Base-by-base conservation (phyloP, 2,113 vertebrate species). In the Ancistrus triradiatus region DNA sequence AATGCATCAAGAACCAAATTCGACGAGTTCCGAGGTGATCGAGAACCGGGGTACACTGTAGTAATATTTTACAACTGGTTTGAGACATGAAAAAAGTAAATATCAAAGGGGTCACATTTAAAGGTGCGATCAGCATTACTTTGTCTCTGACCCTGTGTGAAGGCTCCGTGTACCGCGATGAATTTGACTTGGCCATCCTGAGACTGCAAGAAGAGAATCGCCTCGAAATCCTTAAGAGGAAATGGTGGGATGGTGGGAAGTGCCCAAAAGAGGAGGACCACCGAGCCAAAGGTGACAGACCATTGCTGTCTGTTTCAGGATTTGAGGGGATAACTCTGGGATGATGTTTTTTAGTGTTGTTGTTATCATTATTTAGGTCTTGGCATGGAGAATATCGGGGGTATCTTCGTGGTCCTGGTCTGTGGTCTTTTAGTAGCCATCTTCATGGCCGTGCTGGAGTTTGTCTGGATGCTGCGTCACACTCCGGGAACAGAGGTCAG, bases 311-410 rank as follows among this genome's bases (percentile, higher is more conserved):
- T 63, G 2, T 17, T 14, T 10, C 9, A 13, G 10, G 6, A 6
- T 28, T 25, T 28, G 6, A 1, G 1, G 17, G 9, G 22, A 62
- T 40, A 19, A 27, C 15, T 10, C 1, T 18, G 10, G n/a, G 6
- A 24, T 22, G 15, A 15, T 25, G 0, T 44, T n/a, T 68, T 9
- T 47, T n/a, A n/a, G n/a, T n/a, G n/a, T n/a, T n/a, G n/a, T n/a
- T n/a, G n/a, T n/a, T n/a, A n/a, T 17, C 58, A 15, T 48, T 21
- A 37, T 24, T 57, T 63, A 98, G 96, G 96, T 68, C 85, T 98
- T 66, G 96, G 96, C 22, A 97, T 98, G 95, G 95, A 98, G 85
- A 98, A 98, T 68, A 98, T 98, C 17, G 96, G 95, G 21, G 96
- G 96, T 56, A 98, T 98, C 86, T 98, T 98, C 9, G 94, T 98